phyloP scores from a whole-genome alignment of 2,888 invertebrate genomes.

The Drosophila borealis region DNA sequence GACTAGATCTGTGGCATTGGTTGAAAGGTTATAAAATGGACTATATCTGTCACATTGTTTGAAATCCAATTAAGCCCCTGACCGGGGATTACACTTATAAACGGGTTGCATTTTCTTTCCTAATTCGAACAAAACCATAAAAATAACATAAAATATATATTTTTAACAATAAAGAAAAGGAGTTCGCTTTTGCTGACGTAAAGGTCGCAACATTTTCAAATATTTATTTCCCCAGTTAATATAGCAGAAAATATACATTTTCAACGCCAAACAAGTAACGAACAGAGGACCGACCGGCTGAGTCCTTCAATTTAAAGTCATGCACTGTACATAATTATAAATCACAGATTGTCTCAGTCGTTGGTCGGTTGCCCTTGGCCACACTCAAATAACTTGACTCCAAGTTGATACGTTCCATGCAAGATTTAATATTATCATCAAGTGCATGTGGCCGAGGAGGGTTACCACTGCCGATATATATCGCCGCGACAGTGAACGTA shows the following conservation, averaged over 20 bases:
- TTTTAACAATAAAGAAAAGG: neutral
- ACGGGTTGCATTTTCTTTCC: conserved; percentile 55
- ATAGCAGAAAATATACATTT: conserved; percentile 52
- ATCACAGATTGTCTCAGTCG: conserved; percentile 51
- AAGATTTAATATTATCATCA: conserved; percentile 72
- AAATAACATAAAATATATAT: conserved; percentile 23
- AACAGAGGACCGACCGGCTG: neutral
- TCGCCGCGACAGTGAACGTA: conserved; percentile 66
- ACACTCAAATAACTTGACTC: conserved; percentile 72
- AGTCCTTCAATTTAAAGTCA: conserved; percentile 40
- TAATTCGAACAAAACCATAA: conserved; percentile 12
- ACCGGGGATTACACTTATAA: conserved; percentile 66
- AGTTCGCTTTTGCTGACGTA: conserved; percentile 38
- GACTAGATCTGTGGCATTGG: conserved; percentile 34
- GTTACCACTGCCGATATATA: conserved; percentile 43
- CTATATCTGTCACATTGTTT: conserved; percentile 25
- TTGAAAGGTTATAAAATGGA: conserved; percentile 50
- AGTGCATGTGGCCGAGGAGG: conserved; percentile 51
- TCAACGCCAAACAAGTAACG: conserved; percentile 45
- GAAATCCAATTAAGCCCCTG: conserved; percentile 61
- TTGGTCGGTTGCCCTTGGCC: conserved; percentile 44
- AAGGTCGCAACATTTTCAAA: conserved; percentile 43
- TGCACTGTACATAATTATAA: conserved; percentile 63
- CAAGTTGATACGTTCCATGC: conserved; percentile 56
- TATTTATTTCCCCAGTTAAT: conserved; percentile 59